Conservation (phyloP, 2,113 vertebrate genomes). For the Geococcyx californianus region DNA sequence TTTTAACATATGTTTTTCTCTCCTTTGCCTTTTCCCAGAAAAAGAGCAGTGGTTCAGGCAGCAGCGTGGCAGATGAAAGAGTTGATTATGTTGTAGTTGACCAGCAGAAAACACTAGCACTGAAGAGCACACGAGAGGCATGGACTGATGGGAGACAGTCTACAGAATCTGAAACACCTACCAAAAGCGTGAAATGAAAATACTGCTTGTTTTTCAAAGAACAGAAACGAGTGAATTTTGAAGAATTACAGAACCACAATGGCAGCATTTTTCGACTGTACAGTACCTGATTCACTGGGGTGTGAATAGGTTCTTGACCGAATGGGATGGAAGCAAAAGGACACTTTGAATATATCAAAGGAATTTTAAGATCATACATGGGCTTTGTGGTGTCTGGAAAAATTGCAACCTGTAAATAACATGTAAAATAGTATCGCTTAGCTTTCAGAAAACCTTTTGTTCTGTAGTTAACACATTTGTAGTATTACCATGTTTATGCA, state of each 20-base stretch:
- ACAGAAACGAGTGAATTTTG: background rate
- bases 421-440: constrained; percentile 62
- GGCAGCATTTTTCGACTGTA: background rate
- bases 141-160: constrained; percentile 96
- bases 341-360: constrained; percentile 2
- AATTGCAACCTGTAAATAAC: constrained; percentile 73
- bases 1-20: background rate
- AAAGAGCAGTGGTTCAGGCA: constrained; percentile 90
- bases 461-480: constrained; percentile 74
- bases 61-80: constrained; percentile 90
- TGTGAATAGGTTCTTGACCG: background rate
- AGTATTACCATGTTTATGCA: constrained; percentile 83
- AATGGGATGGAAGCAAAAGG: constrained; percentile 17
- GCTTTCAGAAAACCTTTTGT: constrained; percentile 64
- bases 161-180: constrained; percentile 89
- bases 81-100: constrained; percentile 98
- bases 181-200: constrained; percentile 89
- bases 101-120: constrained; percentile 93
- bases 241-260: background rate
- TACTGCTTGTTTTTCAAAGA: background rate
- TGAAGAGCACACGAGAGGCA: constrained; percentile 94
- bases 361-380: constrained; percentile 23
- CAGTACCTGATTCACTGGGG: background rate
- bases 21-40: constrained; percentile 74
- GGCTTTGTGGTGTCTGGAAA: constrained; percentile 69